Base-by-base conservation (phyloP, 2,113 vertebrate genomes). In the Tragelaphus imberbis region DNA sequence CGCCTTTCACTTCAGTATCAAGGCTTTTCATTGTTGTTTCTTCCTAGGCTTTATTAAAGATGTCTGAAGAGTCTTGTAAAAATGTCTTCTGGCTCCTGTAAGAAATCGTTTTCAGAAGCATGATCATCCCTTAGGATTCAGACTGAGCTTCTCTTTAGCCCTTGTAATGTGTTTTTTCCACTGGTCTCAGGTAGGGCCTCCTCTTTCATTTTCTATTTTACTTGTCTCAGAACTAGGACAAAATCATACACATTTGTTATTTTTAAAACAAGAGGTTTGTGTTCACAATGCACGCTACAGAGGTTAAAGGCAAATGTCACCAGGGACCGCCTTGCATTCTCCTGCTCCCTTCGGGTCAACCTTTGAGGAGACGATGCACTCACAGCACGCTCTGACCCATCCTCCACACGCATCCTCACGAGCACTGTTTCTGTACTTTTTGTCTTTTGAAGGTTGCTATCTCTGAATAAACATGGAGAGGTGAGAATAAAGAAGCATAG, bases 31-130 rank as follows among this genome's bases (percentile, higher is more conserved):
- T 68, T 49, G 12, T 30, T 40, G 1, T 63, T 55, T 71, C 36
- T 92, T 92, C 40, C 30, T 59, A 13, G 19, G 58, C 33, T 90
- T 86, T 88, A 47, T 61, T 71, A 89, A 88, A 90, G 17, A 92
- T 55, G n/a, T 19, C 58, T 49, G 19, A 58, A 85, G 36, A 36
- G 27, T 84, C 21, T 89, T 44, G 3, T 87, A 63, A 84, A 86
- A 77, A n/a, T 47, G 49, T 44, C 30, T 95, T 93, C 36, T 58
- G 56, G 36, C 86, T 58, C n/a, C 40, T 61, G 3, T 47, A 90
- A 84, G 28, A 79, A n/a, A 15, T 81, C 1, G 14, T 89, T 89
- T 94, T 65, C 85, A 49, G 65, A 75, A 16, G 14, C 36, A 3
- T 33, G 33, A 53, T 59, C 36, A 7, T 94, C 58, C 91, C 51